phyloP scores from a whole-genome alignment of 2,797 vertebrate species.

The Gymnoscopelus microlampas region DNA sequence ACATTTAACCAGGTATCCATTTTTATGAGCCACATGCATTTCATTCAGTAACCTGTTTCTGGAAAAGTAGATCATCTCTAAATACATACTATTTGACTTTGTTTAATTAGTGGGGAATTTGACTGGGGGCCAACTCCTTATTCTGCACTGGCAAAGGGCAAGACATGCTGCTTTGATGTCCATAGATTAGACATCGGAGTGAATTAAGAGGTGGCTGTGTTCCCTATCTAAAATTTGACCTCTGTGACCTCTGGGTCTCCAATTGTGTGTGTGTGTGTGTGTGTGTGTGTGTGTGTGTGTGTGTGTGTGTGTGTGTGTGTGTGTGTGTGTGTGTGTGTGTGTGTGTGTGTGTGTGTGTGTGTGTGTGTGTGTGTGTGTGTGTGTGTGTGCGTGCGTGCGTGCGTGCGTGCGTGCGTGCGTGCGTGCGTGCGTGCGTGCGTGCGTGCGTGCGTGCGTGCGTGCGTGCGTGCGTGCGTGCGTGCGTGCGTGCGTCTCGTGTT shows the following conservation, averaged over 20 bases:
- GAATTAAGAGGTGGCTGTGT: constrained; percentile 46
- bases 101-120: constrained; percentile 63
- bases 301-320: too few relatives aligned
- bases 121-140: constrained; percentile 52
- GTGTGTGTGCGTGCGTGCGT: neutral
- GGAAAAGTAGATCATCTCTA: constrained; percentile 54
- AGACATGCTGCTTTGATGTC: constrained; percentile 61
- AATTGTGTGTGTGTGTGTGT: constrained; percentile 26
- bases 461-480: too few relatives aligned
- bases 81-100: constrained; percentile 24
- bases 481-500: too few relatives aligned
- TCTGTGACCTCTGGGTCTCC: constrained; percentile 37
- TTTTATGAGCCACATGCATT: constrained; percentile 29
- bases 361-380: too few relatives aligned
- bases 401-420: too few relatives aligned
- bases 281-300: too few relatives aligned
- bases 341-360: too few relatives aligned
- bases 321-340: too few relatives aligned
- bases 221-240: constrained; percentile 65
- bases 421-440: too few relatives aligned
- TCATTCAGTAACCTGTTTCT: constrained; percentile 60
- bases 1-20: neutral
- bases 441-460: too few relatives aligned
- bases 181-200: constrained; percentile 52
- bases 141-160: constrained; percentile 34